These are phyloP conservation scores for Lerema accius DNA, from an alignment of 1,140 invertebrate genomes.

Conservation along the genomic window DNA sequence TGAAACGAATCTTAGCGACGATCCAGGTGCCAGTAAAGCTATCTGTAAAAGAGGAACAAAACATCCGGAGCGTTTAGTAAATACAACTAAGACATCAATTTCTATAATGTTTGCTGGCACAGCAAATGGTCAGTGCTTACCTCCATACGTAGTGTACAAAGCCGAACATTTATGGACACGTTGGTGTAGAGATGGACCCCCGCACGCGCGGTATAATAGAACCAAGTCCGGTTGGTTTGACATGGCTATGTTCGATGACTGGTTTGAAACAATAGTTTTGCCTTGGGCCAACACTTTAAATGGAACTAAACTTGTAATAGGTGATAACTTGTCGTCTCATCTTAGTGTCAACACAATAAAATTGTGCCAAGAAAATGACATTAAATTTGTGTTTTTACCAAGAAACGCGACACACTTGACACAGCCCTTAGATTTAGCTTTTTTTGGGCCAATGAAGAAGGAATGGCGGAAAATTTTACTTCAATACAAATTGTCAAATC, in stretches of 20 bases:
- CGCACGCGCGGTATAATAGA: conserved; percentile 57
- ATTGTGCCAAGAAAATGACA: conserved; percentile 33
- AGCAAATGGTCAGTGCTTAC: too few species aligned
- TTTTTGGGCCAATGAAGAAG: too few species aligned
- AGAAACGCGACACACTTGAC: conserved; percentile 33
- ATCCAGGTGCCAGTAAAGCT: too few species aligned
- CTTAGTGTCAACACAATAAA: conserved; percentile 19
- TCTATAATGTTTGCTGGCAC: too few species aligned
- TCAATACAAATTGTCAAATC: too few species aligned
- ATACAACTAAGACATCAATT: too few species aligned
- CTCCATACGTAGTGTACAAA: too few species aligned
- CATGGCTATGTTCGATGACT: conserved; percentile 20
- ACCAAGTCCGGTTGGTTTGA: conserved; percentile 61
- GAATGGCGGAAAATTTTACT: too few species aligned
- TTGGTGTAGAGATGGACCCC: conserved; percentile 60
- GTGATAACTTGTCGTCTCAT: conserved; percentile 38
- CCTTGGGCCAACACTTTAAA: conserved; percentile 8
- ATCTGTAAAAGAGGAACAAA: too few species aligned
- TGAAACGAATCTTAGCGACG: too few species aligned
- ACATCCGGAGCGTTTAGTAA: too few species aligned
- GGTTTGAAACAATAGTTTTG: conserved; percentile 8
- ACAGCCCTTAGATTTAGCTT: conserved; percentile 32
- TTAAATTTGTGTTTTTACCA: conserved; percentile 36
- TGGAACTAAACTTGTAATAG: conserved; percentile 34
- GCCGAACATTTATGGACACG: too few species aligned